Percentiles rank a stretch among this genome's conserved stretches.
Conservation (phyloP, 2,113 vertebrate genomes). For the Urocynchramus pylzowi region DNA sequence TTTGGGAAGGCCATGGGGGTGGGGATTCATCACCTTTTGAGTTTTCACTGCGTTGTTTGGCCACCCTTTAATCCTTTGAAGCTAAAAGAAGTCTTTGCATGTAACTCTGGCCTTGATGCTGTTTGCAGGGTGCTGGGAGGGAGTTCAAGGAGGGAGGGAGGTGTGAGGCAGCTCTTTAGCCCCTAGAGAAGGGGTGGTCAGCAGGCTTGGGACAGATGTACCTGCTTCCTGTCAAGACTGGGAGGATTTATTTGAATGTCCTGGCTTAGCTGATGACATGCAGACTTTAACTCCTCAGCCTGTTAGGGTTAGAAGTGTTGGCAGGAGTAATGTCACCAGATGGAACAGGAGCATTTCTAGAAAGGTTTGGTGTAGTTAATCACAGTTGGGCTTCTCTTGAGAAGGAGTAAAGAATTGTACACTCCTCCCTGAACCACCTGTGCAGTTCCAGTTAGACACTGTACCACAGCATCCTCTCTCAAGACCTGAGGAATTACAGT, state of each 20-base stretch:
- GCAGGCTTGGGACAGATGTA: background rate
- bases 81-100: background rate
- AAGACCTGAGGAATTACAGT: rapidly evolving
- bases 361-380: background rate
- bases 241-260: background rate
- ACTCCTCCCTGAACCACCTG: background rate
- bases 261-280: background rate
- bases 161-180: background rate
- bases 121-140: background rate
- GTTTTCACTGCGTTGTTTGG: background rate
- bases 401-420: background rate
- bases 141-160: background rate
- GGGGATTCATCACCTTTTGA: background rate
- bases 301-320: background rate
- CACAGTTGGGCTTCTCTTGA: background rate
- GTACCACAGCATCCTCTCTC: background rate
- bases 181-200: background rate
- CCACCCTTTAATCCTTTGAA: background rate
- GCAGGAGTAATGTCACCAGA: background rate
- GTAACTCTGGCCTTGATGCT: background rate
- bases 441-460: background rate
- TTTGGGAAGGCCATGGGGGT: rapidly evolving
- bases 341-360: background rate
- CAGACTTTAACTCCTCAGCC: background rate
- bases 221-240: background rate